phyloP scores from a whole-genome alignment of 2,797 vertebrate genomes.

The Poliocrania exsul region DNA sequence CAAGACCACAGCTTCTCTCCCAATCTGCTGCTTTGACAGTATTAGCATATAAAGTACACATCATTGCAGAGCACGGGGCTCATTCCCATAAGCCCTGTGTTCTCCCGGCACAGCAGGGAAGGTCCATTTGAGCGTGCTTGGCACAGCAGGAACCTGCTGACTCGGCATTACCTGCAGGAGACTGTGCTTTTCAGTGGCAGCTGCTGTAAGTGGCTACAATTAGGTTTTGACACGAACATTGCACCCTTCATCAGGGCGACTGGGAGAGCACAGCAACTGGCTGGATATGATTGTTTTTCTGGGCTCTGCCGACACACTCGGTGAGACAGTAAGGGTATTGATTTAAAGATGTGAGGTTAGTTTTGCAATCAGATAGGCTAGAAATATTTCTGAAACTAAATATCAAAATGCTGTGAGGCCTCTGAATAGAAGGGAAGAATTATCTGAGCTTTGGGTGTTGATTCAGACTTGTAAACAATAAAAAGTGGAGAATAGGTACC shows the following conservation, averaged over 20 bases:
- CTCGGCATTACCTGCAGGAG: neutral
- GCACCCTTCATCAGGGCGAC: neutral
- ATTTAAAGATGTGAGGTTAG: neutral
- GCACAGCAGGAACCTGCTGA: neutral
- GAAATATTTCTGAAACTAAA: neutral
- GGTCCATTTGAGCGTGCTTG: neutral
- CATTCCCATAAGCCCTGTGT: accelerated
- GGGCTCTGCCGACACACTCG: neutral
- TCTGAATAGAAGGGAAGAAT: neutral
- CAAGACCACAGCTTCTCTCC: neutral
- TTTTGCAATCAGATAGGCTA: neutral
- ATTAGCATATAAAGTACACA: neutral
- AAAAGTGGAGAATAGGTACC: neutral
- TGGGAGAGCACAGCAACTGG: neutral
- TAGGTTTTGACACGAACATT: neutral
- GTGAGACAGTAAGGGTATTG: neutral
- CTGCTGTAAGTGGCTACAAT: neutral
- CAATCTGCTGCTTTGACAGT: neutral
- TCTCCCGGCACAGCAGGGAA: neutral
- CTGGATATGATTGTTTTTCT: neutral
- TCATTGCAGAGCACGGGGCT: accelerated
- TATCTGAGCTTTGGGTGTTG: neutral
- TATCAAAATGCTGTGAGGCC: neutral
- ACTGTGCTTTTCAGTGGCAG: neutral
- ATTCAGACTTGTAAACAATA: neutral